A percentile compares a stretch with the other conserved stretches of the same genome.
These are phyloP conservation scores for Drosophila gaucha DNA, from an alignment of 2,888 invertebrate species.

Conservation along the genomic window DNA sequence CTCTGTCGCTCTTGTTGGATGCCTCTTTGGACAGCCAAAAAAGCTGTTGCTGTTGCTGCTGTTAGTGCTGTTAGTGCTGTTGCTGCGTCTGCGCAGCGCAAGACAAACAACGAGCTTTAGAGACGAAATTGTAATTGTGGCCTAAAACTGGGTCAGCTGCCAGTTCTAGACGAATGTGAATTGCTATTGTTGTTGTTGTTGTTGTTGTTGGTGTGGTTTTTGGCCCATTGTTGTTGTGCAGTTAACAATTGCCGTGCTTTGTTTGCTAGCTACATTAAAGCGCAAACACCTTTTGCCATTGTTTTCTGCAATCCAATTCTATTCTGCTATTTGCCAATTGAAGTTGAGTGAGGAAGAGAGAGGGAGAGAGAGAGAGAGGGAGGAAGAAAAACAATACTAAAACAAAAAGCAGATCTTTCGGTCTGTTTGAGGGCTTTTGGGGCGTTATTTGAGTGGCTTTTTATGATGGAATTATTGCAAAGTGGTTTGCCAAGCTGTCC, in stretches of 20 bases:
- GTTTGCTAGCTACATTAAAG: constrained; percentile 67
- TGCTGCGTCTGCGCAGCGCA: constrained; percentile 67
- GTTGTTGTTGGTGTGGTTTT: constrained; percentile 21
- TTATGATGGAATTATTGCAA: constrained; percentile 8
- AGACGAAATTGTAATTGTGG: constrained; percentile 76
- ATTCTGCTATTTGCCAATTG: constrained; percentile 60
- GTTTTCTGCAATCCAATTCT: constrained; percentile 50
- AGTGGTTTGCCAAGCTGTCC: constrained; percentile 1
- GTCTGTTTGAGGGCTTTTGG: constrained; percentile 27
- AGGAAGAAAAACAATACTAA: constrained; percentile 19
- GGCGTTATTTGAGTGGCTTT: constrained; percentile 11
- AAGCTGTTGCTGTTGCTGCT: constrained; percentile 45
- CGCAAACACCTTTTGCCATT: constrained; percentile 63
- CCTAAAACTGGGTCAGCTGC: constrained; percentile 75
- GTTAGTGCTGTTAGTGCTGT: constrained; percentile 29
- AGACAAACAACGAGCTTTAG: constrained; percentile 40
- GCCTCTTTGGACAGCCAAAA: constrained; percentile 62
- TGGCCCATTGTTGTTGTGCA: constrained; percentile 55
- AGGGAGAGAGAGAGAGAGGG: constrained; percentile 4
- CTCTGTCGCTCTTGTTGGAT: constrained; percentile 38
- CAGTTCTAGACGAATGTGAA: constrained; percentile 63
- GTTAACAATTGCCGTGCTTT: constrained; percentile 64
- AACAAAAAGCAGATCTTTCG: constrained; percentile 14
- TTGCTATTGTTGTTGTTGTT: constrained; percentile 31
- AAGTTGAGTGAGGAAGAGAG: constrained; percentile 15